Evolutionary conservation across 2,888 invertebrate genomes (phyloP).

Genomic region (Lobophora halterata): DNA sequence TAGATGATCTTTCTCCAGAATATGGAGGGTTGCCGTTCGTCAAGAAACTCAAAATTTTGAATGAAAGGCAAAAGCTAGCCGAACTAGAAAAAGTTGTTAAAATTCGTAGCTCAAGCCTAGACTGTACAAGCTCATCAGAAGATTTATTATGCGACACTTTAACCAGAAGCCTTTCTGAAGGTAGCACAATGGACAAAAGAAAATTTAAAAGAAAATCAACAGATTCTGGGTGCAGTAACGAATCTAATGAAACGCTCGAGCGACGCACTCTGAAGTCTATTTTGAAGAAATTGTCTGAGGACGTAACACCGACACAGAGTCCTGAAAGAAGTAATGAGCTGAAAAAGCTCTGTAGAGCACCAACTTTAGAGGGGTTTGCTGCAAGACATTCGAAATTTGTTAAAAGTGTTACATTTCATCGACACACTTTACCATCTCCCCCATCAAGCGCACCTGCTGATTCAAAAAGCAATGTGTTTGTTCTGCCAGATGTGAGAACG

Average conservation of each 20-base stretch:
- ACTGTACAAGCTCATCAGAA: conserved; percentile 83
- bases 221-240: conserved; percentile 62
- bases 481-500: conserved; percentile 53
- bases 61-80: conserved; percentile 92
- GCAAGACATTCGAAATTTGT: conserved; percentile 93
- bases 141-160: conserved; percentile 80
- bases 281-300: conserved; percentile 90
- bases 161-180: conserved; percentile 90
- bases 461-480: conserved; percentile 54
- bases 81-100: conserved; percentile 89
- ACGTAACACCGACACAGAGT: conserved; percentile 74
- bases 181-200: conserved; percentile 86
- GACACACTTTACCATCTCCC: conserved; percentile 91
- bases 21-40: conserved; percentile 93
- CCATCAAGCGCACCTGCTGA: conserved; percentile 79
- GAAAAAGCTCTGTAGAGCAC: conserved; percentile 87
- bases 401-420: conserved; percentile 94
- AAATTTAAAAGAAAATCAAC: conserved; percentile 70
- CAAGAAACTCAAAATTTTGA: conserved; percentile 92
- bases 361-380: conserved; percentile 93
- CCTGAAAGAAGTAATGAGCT: conserved; percentile 81
- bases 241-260: conserved; percentile 90
- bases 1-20: conserved; percentile 92
- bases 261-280: conserved; percentile 91
- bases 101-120: conserved; percentile 89